These are phyloP conservation scores for Episyrphus balteatus DNA, from an alignment of 1,140 invertebrate species.

Conservation along the genomic window DNA sequence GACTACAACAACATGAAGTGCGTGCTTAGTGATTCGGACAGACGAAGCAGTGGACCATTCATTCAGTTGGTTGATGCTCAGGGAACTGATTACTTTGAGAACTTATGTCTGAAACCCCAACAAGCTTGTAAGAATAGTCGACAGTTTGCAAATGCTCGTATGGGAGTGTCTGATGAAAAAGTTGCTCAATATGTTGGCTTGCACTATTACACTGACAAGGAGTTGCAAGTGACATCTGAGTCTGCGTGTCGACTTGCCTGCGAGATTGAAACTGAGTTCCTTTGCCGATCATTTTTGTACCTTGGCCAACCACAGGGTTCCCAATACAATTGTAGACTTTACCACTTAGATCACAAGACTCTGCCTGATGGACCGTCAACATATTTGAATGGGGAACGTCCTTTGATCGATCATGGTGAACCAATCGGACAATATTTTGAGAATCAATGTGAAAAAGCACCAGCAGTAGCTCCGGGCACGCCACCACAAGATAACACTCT, in stretches of 20 bases:
- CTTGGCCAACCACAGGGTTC: conserved; percentile 60
- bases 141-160: conserved; percentile 63
- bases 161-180: conserved; percentile 81
- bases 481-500: conserved; percentile 42
- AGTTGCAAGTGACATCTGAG: conserved; percentile 73
- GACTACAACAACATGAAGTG: conserved; percentile 88
- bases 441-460: conserved; percentile 65
- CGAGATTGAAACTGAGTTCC: conserved; percentile 85
- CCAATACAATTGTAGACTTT: conserved; percentile 81
- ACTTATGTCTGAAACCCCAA: conserved; percentile 78
- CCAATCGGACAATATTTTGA: conserved; percentile 81
- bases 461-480: conserved; percentile 32
- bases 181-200: conserved; percentile 82
- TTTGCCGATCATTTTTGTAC: conserved; percentile 83
- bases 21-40: conserved; percentile 76
- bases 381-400: conserved; percentile 76
- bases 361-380: conserved; percentile 83
- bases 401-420: conserved; percentile 82
- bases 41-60: conserved; percentile 70
- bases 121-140: conserved; percentile 73
- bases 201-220: conserved; percentile 89
- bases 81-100: conserved; percentile 91
- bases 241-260: conserved; percentile 77
- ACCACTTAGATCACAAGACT: conserved; percentile 85
- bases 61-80: conserved; percentile 78